Percentiles rank a stretch among this genome's conserved stretches.
These are phyloP conservation scores for Lysandra bellargus DNA, from an alignment of 2,888 invertebrate species.

Conservation along the genomic window DNA sequence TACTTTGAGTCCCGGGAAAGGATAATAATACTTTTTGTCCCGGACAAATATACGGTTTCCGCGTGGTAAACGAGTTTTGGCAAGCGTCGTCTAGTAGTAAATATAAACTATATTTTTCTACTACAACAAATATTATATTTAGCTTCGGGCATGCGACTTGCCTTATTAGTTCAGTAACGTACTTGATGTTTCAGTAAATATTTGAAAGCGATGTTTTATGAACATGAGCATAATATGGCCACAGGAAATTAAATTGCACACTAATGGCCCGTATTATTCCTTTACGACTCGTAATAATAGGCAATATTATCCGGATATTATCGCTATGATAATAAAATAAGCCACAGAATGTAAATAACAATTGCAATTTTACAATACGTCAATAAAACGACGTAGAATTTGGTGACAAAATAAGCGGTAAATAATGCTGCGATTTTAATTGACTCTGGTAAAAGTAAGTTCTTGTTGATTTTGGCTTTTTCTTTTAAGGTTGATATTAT, in stretches of 20 bases:
- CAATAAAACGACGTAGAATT: not conserved
- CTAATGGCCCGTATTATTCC: conserved; percentile 12
- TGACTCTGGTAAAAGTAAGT: not conserved
- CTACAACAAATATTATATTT: too few species aligned
- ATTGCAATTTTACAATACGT: not conserved
- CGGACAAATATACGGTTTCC: too few species aligned
- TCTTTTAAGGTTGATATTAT: not conserved
- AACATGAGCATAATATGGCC: conserved; percentile 3
- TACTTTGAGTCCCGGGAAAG: too few species aligned
- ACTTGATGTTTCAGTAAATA: not conserved
- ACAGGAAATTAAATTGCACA: conserved; percentile 18
- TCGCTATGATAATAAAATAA: conserved; percentile 13
- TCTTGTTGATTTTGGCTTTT: not conserved
- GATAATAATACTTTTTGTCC: too few species aligned
- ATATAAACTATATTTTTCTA: too few species aligned
- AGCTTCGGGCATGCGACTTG: not conserved
- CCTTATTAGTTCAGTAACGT: not conserved
- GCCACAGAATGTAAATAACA: not conserved
- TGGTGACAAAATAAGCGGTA: not conserved
- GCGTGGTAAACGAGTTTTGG: too few species aligned
- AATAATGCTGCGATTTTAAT: not conserved
- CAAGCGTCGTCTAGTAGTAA: too few species aligned
- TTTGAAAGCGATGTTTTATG: conserved; percentile 12
- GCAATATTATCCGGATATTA: conserved; percentile 9
- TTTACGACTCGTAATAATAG: conserved; percentile 21